Conservation (phyloP, 2,113 vertebrate genomes). For the Nibea albiflora region DNA sequence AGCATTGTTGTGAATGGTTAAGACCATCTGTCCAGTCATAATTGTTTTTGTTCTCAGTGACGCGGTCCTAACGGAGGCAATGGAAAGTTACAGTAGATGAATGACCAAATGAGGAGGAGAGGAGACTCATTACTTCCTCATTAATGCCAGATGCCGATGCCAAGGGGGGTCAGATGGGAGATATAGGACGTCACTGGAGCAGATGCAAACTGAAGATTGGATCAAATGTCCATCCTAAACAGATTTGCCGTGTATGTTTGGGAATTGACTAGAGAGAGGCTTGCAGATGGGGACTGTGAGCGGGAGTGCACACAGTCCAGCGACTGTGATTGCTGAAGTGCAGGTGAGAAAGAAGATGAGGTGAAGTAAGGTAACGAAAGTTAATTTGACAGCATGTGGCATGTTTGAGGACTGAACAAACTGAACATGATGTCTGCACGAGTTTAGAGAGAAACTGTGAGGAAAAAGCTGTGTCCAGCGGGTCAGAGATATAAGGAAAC, state of each 20-base stretch:
- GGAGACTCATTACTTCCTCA: slow-evolving; percentile 77
- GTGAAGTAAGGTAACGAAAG: slow-evolving; percentile 37
- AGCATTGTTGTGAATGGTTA: slow-evolving; percentile 28
- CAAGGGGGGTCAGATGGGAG: slow-evolving; percentile 55
- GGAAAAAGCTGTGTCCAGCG: neutral
- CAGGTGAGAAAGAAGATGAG: slow-evolving; percentile 8
- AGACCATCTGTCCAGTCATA: slow-evolving; percentile 58
- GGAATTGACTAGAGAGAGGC: slow-evolving; percentile 53
- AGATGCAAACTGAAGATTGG: slow-evolving; percentile 75
- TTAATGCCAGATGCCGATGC: slow-evolving; percentile 78
- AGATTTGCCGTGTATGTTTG: slow-evolving; percentile 70
- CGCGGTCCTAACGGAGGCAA: slow-evolving; percentile 31
- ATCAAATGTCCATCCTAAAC: slow-evolving; percentile 76
- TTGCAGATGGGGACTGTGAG: slow-evolving; percentile 39
- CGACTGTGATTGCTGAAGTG: slow-evolving; percentile 18
- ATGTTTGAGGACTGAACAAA: neutral
- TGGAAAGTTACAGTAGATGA: slow-evolving; percentile 68
- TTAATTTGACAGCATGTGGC: slow-evolving; percentile 2
- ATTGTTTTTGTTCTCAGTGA: slow-evolving; percentile 62
- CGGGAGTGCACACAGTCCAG: neutral
- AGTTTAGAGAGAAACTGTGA: slow-evolving; percentile 4
- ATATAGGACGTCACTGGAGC: slow-evolving; percentile 60
- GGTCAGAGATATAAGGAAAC: slow-evolving; percentile 16
- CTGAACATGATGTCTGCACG: neutral
- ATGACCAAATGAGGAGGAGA: slow-evolving; percentile 63